Base-by-base conservation (phyloP, 2,797 vertebrate genomes). In the Prunella strophiata region DNA sequence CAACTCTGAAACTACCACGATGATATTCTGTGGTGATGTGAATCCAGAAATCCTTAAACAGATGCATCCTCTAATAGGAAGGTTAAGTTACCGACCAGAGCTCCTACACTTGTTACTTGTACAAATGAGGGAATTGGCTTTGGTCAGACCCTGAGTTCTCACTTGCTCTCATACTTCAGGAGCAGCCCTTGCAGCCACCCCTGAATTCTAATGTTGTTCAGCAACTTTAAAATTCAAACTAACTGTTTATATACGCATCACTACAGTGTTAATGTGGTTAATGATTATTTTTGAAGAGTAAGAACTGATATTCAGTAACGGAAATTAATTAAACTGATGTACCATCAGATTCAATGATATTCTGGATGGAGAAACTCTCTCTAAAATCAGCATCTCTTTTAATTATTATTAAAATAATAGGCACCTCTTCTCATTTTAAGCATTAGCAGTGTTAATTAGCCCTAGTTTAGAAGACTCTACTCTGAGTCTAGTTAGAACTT, bases 381-480 rank as follows among this genome's bases (percentile, higher is more conserved):
- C 38, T 43, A 52, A 89, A 92, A 88, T 68, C 77, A 79, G 45
- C 6, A 63, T 4, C 17, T 90, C 66, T 78, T 84, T 65, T 67
- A 79, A 90, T 73, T 61, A 43, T 26, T 90, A 79, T 50, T 73
- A 73, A 55, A 90, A 70, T 26, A 86, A 59, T 11, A 72, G 54
- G 29, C 12, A 71, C 8, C 17, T 77, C 78, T 92, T 70, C 62
- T 83, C 29, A 48, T 78, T 91, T 84, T 67, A 81, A 93, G 29
- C 26, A 81, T 91, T 81, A 73, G 9, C 19, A 38, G 15, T 78
- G 79, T 84, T 88, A 95, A 94, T 90, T 82, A 86, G 23, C 26
- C 21, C 65, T n/a, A 40, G 55, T 76, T 78, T 91, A 62, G 51
- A 70, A 85, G 34, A 70, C 7, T 78, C 29, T 50, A 52, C 13